These are phyloP conservation scores for Anhinga rufa DNA, from an alignment of 2,113 vertebrate genomes.

Conservation along the genomic window DNA sequence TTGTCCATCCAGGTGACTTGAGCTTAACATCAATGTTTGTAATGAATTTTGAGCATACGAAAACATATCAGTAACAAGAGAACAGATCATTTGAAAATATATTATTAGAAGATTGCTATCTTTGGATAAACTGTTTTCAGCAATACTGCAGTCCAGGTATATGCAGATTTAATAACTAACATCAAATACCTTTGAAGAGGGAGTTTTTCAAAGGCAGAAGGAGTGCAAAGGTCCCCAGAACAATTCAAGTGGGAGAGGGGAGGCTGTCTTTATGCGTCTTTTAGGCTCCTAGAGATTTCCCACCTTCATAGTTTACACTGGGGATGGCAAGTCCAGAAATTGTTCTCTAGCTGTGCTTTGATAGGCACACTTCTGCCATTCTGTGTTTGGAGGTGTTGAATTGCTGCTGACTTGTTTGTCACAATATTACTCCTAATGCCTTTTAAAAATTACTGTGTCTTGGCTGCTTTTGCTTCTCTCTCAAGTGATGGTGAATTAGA, in stretches of 20 bases:
- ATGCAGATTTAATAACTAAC: neutral
- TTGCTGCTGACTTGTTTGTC: conserved; percentile 20
- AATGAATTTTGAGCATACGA: neutral
- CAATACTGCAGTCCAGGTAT: neutral
- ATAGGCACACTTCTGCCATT: neutral
- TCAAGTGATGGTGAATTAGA: neutral
- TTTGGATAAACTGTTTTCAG: neutral
- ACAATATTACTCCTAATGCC: conserved; percentile 42
- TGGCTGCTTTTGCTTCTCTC: neutral
- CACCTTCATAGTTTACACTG: neutral
- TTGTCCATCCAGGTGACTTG: neutral
- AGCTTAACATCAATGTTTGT: neutral
- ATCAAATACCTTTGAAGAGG: neutral
- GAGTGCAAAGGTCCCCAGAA: neutral
- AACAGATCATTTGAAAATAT: neutral
- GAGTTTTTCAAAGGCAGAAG: neutral
- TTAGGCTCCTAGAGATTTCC: neutral
- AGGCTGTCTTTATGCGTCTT: neutral
- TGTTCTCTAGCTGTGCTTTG: neutral
- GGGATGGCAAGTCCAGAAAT: neutral
- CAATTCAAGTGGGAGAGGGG: neutral
- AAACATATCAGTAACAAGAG: neutral
- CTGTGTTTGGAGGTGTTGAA: neutral
- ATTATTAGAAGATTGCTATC: neutral
- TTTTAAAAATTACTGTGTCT: conserved; percentile 12